phyloP scores from a whole-genome alignment of 1,140 invertebrate genomes.

The Oreohelix idahoensis region DNA sequence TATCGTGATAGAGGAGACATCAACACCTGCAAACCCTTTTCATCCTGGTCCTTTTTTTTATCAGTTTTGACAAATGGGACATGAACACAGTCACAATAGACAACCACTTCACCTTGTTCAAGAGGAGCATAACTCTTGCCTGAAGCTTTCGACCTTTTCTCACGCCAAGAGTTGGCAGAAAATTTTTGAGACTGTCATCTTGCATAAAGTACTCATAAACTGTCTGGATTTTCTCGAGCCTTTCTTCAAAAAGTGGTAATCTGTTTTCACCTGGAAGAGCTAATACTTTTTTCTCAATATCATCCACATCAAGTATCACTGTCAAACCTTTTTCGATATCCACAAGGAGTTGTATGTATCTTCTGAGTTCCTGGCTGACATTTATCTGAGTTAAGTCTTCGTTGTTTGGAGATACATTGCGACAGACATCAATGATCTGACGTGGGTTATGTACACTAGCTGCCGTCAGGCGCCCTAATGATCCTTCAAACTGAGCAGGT shows the following conservation, averaged over 20 bases:
- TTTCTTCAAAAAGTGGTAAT: constrained; percentile 62
- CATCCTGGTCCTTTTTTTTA: constrained; percentile 53
- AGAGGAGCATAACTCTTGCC: constrained; percentile 59
- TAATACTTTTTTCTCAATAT: constrained; percentile 70
- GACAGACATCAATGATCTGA: constrained; percentile 92
- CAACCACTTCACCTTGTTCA: constrained; percentile 53
- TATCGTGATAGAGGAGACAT: constrained; percentile 10
- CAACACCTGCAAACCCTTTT: constrained; percentile 44
- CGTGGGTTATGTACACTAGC: constrained; percentile 85
- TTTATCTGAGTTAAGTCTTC: constrained; percentile 66
- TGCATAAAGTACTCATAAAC: constrained; percentile 61
- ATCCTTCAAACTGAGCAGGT: constrained; percentile 92
- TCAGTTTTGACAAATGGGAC: constrained; percentile 53
- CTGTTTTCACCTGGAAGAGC: constrained; percentile 67
- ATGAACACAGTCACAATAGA: constrained; percentile 51
- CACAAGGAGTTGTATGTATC: constrained; percentile 84
- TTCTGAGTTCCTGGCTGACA: constrained; percentile 73
- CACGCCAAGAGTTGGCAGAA: constrained; percentile 62
- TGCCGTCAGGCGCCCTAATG: constrained; percentile 83
- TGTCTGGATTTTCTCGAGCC: constrained; percentile 56
- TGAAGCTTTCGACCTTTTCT: constrained; percentile 70
- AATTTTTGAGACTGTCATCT: constrained; percentile 62
- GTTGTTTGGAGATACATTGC: constrained; percentile 70
- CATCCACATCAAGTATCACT: constrained; percentile 69
- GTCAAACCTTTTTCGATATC: constrained; percentile 83